Evolutionary conservation across 64 coral and sea anemone species (phyloP).

Genomic region (Montipora efflorescens): DNA sequence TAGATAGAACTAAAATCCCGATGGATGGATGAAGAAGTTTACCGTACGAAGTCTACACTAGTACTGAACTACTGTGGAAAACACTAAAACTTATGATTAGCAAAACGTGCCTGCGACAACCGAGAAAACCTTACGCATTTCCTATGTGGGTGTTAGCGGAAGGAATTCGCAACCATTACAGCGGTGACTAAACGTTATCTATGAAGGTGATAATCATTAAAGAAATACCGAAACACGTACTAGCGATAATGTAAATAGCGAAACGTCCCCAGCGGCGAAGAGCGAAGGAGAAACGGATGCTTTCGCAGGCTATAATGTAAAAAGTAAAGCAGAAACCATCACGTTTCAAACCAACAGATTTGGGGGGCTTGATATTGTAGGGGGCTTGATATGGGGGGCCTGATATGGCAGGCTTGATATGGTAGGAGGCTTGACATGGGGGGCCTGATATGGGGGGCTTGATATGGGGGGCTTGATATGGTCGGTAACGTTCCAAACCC

Average conservation of each 20-base stretch:
- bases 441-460: too few species aligned
- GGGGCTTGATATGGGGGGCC: too few species aligned
- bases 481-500: too few species aligned
- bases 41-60: not conserved
- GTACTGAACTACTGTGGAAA: not conserved
- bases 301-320: not conserved
- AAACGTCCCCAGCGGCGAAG: too few species aligned
- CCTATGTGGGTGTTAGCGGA: not conserved
- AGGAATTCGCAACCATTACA: not conserved
- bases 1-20: too few species aligned
- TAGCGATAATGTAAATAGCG: not conserved
- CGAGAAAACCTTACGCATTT: not conserved
- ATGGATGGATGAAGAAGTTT: too few species aligned
- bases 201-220: not conserved
- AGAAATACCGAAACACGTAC: not conserved
- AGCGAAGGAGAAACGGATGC: too few species aligned
- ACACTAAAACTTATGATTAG: slow-evolving; percentile 14
- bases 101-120: not conserved
- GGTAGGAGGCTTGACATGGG: too few species aligned
- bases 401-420: too few species aligned
- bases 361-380: too few species aligned
- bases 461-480: too few species aligned
- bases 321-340: not conserved
- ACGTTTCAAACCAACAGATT: not conserved
- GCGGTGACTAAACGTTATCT: not conserved